Percentiles rank a stretch among this genome's conserved stretches.
These are phyloP conservation scores for Charadrius vociferus DNA, from an alignment of 2,113 vertebrate species.

Conservation along the genomic window DNA sequence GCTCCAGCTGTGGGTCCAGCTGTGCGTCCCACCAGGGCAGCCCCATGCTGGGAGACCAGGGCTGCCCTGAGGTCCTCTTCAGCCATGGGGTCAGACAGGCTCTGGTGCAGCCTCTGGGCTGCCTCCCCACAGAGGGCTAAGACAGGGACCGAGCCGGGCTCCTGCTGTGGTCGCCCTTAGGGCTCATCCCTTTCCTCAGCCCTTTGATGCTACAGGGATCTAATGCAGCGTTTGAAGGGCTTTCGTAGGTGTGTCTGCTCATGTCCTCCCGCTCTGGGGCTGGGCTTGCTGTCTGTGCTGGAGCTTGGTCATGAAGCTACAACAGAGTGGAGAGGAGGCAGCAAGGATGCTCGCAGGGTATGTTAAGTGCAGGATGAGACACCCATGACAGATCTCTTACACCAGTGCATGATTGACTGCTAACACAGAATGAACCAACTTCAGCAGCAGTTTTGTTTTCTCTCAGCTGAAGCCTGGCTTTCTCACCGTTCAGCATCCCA, in stretches of 20 bases:
- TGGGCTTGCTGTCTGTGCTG: background rate
- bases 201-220: background rate
- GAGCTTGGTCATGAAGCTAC: background rate
- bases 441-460: background rate
- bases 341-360: background rate
- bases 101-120: background rate
- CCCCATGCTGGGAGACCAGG: fast-evolving
- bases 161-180: fast-evolving
- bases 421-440: background rate
- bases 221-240: background rate
- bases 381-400: background rate
- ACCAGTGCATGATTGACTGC: background rate
- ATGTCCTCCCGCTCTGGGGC: background rate
- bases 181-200: background rate
- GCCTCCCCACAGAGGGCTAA: background rate
- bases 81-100: background rate
- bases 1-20: background rate
- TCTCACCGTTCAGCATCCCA: background rate
- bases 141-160: background rate
- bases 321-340: background rate
- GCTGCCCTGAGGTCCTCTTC: background rate
- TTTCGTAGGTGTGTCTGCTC: background rate
- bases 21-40: background rate
- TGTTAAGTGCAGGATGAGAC: background rate
- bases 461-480: background rate